Evolutionary conservation across 2,113 vertebrate species (phyloP).

Genomic region (Mobula birostris): DNA sequence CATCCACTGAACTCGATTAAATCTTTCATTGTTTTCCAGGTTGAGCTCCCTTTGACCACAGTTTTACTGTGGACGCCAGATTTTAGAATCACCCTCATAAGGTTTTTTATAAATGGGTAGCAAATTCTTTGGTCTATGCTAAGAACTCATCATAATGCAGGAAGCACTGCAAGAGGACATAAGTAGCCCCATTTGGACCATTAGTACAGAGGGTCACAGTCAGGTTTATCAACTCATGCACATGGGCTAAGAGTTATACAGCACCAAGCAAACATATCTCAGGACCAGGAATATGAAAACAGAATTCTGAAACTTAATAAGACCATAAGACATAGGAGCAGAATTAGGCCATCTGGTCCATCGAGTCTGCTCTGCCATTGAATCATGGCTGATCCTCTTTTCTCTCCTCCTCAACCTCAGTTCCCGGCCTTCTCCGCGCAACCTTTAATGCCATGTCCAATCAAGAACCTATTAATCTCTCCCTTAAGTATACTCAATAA

Average conservation of each 20-base stretch:
- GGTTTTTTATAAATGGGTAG: neutral
- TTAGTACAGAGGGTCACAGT: neutral
- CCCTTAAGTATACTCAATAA: too few relatives aligned
- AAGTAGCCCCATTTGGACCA: neutral
- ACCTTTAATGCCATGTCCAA: too few relatives aligned
- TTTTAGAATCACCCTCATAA: neutral
- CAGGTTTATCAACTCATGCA: neutral
- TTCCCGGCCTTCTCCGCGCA: too few relatives aligned
- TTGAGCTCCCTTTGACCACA: neutral
- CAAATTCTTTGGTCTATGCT: neutral
- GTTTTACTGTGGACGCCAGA: neutral
- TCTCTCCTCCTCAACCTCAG: too few relatives aligned
- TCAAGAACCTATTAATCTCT: too few relatives aligned
- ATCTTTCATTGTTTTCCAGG: neutral
- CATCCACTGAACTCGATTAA: neutral
- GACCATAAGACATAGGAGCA: too few relatives aligned
- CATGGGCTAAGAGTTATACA: neutral
- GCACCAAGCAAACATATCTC: too few relatives aligned
- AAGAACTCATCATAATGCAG: neutral
- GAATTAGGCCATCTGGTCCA: too few relatives aligned
- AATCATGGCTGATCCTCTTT: too few relatives aligned
- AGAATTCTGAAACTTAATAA: neutral
- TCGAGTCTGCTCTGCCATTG: too few relatives aligned
- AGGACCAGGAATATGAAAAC: too few relatives aligned
- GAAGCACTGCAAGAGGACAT: neutral